Conservation (phyloP, 2,797 vertebrate species). For the Acrocephalus scirpaceus region DNA sequence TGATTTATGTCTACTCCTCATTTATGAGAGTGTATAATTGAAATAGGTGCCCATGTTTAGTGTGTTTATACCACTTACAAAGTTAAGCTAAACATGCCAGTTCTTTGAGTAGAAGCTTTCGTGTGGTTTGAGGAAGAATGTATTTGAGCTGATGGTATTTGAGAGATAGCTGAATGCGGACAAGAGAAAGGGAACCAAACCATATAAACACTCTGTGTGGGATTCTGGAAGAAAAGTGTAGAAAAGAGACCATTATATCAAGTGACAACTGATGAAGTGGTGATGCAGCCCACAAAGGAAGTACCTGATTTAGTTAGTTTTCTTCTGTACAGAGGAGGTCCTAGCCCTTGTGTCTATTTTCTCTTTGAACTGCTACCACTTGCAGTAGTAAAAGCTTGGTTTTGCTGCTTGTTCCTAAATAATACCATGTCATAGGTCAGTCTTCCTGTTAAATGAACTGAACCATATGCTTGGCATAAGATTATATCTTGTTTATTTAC, state of each 20-base stretch:
- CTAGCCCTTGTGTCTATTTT: not conserved
- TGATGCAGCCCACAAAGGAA: not conserved
- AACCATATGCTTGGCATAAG: not conserved
- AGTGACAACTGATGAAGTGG: not conserved
- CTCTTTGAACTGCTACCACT: not conserved
- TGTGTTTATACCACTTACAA: not conserved
- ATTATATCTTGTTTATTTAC: slow-evolving; percentile 31
- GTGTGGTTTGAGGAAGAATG: not conserved
- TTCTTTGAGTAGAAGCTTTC: not conserved
- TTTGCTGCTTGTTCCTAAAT: not conserved
- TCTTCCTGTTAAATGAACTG: not conserved
- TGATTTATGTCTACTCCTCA: not conserved
- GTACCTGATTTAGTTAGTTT: not conserved
- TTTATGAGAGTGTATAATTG: not conserved
- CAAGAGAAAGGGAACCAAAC: not conserved
- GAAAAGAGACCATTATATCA: not conserved
- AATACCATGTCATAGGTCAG: not conserved
- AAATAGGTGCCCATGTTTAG: not conserved
- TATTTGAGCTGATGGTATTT: not conserved
- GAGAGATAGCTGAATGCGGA: not conserved
- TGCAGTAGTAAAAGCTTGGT: not conserved
- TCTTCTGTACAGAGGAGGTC: not conserved
- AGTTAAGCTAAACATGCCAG: not conserved
- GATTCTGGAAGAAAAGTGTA: not conserved
- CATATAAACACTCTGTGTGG: not conserved